Percentiles rank a stretch among this genome's conserved stretches.
These are phyloP conservation scores for Thunnus thynnus DNA, from an alignment of 2,113 vertebrate genomes.

Conservation along the genomic window DNA sequence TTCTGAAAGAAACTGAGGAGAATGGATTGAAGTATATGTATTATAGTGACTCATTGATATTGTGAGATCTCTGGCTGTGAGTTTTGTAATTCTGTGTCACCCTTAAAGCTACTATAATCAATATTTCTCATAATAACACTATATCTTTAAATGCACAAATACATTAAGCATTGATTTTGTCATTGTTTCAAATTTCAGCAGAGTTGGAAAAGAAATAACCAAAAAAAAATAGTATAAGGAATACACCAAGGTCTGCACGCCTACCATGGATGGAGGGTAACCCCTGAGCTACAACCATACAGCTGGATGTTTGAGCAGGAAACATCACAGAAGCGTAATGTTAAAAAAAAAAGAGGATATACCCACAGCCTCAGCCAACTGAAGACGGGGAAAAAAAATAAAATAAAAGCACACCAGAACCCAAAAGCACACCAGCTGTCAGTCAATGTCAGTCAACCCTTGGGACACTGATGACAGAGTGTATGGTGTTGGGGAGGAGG, in stretches of 20 bases:
- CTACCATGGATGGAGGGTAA: slow-evolving; percentile 8
- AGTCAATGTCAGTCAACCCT: slow-evolving; percentile 58
- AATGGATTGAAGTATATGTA: too few relatives aligned
- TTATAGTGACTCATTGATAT: slow-evolving; percentile 16
- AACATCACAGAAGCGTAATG: slow-evolving; percentile 24
- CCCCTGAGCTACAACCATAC: slow-evolving; percentile 22
- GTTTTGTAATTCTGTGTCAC: too few relatives aligned
- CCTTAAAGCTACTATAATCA: too few relatives aligned
- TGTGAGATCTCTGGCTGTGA: slow-evolving; percentile 10
- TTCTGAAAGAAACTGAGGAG: neutral
- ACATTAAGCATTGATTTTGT: neutral
- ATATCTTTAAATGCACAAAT: neutral
- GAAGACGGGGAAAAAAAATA: neutral
- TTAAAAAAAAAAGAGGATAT: neutral
- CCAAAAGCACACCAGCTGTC: slow-evolving; percentile 48
- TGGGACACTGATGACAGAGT: slow-evolving; percentile 29
- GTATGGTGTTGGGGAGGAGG: neutral
- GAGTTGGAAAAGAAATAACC: slow-evolving; percentile 14
- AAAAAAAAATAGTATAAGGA: neutral
- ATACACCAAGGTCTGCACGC: neutral
- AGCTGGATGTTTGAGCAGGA: slow-evolving; percentile 32
- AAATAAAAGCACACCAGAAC: slow-evolving; percentile 31
- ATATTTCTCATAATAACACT: too few relatives aligned
- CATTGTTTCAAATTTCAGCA: slow-evolving; percentile 2
- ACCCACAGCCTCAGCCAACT: slow-evolving; percentile 9